phyloP scores from a whole-genome alignment of 2,888 invertebrate genomes.

The Brachypalpus laphriformis region DNA sequence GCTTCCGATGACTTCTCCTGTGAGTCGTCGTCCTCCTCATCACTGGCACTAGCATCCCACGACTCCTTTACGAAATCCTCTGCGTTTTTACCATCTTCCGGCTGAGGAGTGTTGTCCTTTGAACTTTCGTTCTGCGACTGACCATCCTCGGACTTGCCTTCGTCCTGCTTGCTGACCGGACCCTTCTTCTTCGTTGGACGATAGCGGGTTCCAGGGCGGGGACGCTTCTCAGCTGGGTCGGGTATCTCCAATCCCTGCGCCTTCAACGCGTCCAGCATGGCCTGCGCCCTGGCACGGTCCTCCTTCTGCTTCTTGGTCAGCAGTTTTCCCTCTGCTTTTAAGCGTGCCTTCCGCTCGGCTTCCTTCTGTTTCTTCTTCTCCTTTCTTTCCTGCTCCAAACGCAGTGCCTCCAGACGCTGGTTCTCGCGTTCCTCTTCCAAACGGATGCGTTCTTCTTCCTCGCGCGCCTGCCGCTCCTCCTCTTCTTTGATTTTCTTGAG shows the following conservation, averaged over 20 bases:
- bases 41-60: slow-evolving; percentile 90
- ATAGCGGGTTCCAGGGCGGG: slow-evolving; percentile 89
- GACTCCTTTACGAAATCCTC: slow-evolving; percentile 88
- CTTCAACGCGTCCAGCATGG: slow-evolving; percentile 93
- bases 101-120: slow-evolving; percentile 74
- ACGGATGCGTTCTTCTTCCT: slow-evolving; percentile 91
- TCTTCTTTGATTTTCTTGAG: slow-evolving; percentile 94
- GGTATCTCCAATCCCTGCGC: slow-evolving; percentile 94
- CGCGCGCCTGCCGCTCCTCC: slow-evolving; percentile 88
- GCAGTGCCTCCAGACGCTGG: slow-evolving; percentile 88
- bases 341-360: slow-evolving; percentile 94
- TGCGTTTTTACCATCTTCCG: slow-evolving; percentile 78
- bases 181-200: slow-evolving; percentile 88
- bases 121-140: slow-evolving; percentile 74
- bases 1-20: slow-evolving; percentile 83
- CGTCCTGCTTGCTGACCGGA: slow-evolving; percentile 81
- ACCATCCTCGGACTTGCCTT: slow-evolving; percentile 77
- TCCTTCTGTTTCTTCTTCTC: slow-evolving; percentile 95
- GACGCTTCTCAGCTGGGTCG: slow-evolving; percentile 86
- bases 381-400: slow-evolving; percentile 93
- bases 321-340: slow-evolving; percentile 98
- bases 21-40: slow-evolving; percentile 82
- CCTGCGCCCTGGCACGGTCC: slow-evolving; percentile 93
- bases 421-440: slow-evolving; percentile 89
- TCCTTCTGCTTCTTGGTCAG: slow-evolving; percentile 97